Base-by-base conservation (phyloP, 2,797 vertebrate genomes). In the Karalla daura region DNA sequence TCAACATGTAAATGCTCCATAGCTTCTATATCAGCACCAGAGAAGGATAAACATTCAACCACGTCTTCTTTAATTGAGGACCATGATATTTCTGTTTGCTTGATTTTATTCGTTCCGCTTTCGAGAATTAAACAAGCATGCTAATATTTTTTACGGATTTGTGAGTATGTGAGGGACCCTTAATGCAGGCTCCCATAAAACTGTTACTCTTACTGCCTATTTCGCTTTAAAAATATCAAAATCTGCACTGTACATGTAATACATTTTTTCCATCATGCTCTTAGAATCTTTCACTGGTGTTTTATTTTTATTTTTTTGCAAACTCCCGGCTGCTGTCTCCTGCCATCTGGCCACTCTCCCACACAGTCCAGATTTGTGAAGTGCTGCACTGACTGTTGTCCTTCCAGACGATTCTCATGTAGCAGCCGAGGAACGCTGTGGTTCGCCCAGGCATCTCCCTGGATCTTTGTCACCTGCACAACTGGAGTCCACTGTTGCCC, bases 311-410 rank as follows among this genome's bases (percentile, higher is more conserved):
- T 71, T 80, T 78, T 82, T 78, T 60, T 78, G 63, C 63, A 80
- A 76, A 84, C 79, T 86, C 74, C 55, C 59, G 65, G 64, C 80
- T 81, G 81, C 76, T 69, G 66, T 81, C 76, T 79, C 33, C 69
- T 80, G 77, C 86, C 88, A 90, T 88, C 88, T 90, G 88, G 84
- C 67, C 70, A 18, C 60, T 85, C 81, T 79, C 87, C 86, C 84
- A 88, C 84, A 81, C 82, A 84, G 78, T 82, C 76, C 84, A 82
- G 78, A 86, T 85, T 83, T 88, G 81, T 87, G 82, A 88, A 82
- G 73, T 69, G 77, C 59, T 63, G 75, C 64, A 63, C 75, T 65
- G 83, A 87, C 65, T 76, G 70, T 83, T 70, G 74, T 74, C 64
- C 75, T 63, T 76, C 83, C 76, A 80, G 68, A 79, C 76, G 76